These are phyloP conservation scores for Proteles cristata DNA, from an alignment of 2,113 vertebrate genomes.

Conservation along the genomic window DNA sequence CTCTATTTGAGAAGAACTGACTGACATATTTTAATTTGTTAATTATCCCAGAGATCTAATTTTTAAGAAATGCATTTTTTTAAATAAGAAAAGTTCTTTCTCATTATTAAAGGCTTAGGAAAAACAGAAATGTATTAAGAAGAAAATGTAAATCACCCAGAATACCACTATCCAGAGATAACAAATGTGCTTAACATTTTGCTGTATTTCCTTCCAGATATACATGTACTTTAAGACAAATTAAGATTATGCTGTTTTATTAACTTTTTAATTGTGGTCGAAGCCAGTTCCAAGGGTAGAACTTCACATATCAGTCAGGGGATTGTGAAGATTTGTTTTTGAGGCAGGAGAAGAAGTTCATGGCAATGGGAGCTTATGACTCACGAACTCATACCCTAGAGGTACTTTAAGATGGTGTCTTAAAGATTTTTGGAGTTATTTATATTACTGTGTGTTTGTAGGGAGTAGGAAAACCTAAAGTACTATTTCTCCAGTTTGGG, in stretches of 20 bases:
- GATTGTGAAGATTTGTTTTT: not conserved
- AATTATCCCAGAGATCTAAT: not conserved
- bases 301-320: not conserved
- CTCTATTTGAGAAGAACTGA: not conserved
- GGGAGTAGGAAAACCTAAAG: not conserved
- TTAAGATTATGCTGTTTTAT: not conserved
- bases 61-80: constrained; percentile 25
- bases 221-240: not conserved
- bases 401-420: no score
- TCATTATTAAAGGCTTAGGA: constrained; percentile 48
- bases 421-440: not conserved
- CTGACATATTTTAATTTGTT: constrained; percentile 27
- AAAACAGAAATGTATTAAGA: constrained; percentile 29
- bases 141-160: constrained; percentile 48
- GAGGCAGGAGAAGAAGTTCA: not conserved
- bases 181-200: constrained; percentile 5
- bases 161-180: not conserved
- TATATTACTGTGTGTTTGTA: not conserved
- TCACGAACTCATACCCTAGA: not conserved
- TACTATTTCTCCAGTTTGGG: not conserved
- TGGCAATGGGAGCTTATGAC: not conserved
- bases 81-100: constrained; percentile 17
- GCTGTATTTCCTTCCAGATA: constrained; percentile 33
- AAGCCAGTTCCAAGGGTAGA: not conserved
- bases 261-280: constrained; percentile 28